Conservation (phyloP, 1,140 invertebrate genomes). For the Epicauta chinensis region DNA sequence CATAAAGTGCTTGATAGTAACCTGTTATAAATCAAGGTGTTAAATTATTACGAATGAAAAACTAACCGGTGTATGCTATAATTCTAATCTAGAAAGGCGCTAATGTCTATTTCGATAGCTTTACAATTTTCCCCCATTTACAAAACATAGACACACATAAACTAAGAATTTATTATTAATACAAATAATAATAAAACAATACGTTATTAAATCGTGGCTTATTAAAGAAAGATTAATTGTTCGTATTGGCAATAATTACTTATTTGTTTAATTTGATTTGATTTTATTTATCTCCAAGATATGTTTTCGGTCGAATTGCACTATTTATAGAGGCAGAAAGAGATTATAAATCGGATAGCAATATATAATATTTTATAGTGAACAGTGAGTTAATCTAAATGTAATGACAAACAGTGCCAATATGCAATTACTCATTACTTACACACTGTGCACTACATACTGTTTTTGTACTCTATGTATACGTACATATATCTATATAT, state of each 20-base stretch:
- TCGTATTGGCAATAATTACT: neutral
- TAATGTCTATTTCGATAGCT: constrained; percentile 6
- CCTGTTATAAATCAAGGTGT: constrained; percentile 30
- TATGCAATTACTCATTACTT: constrained; percentile 34
- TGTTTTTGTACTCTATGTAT: constrained; percentile 13
- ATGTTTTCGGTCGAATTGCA: too few species aligned
- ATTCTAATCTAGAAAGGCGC: constrained; percentile 21
- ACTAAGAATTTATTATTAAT: too few species aligned
- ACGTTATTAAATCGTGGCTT: too few species aligned
- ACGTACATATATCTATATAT: too few species aligned
- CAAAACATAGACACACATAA: too few species aligned
- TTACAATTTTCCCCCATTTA: too few species aligned
- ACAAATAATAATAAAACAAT: too few species aligned
- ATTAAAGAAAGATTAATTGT: neutral
- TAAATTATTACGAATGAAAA: constrained; percentile 33
- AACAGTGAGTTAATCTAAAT: constrained; percentile 17
- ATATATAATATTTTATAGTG: too few species aligned
- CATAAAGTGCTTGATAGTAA: constrained; percentile 24
- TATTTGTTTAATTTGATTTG: too few species aligned
- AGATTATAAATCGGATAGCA: too few species aligned
- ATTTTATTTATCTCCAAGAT: too few species aligned
- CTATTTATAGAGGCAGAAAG: too few species aligned
- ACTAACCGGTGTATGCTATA: constrained; percentile 30
- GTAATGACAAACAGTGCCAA: constrained; percentile 31
- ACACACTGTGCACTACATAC: constrained; percentile 18